Evolutionary conservation across 2,113 vertebrate genomes (phyloP).

Genomic region (Notarius quadriscutis): DNA sequence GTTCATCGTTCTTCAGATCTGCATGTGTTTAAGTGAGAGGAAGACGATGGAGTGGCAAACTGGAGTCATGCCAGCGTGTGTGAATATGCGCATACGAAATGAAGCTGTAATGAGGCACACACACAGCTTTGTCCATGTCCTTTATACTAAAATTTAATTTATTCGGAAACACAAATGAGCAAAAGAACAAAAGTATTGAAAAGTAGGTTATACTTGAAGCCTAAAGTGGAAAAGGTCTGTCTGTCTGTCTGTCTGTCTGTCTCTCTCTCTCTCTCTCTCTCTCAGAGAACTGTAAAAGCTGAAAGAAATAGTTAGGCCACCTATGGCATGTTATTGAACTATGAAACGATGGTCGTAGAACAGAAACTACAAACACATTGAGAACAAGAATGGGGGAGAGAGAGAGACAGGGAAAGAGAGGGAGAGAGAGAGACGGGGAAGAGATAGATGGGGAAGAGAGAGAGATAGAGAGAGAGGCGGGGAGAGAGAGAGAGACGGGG

Average conservation of each 20-base stretch:
- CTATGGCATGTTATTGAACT: no score
- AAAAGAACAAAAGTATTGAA: background rate
- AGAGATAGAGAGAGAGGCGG: background rate
- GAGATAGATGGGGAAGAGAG: no score
- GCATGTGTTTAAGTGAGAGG: conserved; percentile 68
- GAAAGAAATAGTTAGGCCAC: no score
- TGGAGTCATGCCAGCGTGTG: conserved; percentile 44
- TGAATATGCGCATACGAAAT: conserved; percentile 43
- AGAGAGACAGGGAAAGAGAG: no score
- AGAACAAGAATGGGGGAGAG: no score
- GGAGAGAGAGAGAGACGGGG: no score
- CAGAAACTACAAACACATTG: no score
- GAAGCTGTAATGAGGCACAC: background rate
- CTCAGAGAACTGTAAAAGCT: background rate
- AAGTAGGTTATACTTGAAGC: background rate
- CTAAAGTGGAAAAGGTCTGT: background rate
- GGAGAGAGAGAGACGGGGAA: no score
- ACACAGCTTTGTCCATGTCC: background rate
- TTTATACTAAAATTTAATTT: background rate
- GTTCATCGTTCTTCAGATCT: conserved; percentile 29
- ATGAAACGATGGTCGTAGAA: no score
- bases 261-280: background rate
- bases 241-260: background rate
- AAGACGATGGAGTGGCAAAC: conserved; percentile 34
- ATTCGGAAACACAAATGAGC: background rate